Base-by-base conservation (phyloP, 2,113 vertebrate genomes). In the Dicaeum eximium region DNA sequence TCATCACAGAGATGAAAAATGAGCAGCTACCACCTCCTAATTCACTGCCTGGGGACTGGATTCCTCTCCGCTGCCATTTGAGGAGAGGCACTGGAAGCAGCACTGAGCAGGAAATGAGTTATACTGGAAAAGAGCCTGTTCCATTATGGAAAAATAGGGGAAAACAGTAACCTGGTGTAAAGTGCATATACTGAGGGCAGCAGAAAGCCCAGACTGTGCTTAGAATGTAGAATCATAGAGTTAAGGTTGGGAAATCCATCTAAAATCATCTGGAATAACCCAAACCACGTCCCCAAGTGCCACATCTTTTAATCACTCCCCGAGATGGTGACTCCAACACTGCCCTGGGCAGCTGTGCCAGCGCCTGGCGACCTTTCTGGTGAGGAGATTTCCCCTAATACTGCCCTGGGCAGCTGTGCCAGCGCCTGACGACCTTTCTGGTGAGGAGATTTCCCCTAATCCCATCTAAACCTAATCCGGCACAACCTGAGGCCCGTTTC, bases 1-100 rank as follows among this genome's bases (percentile, higher is more conserved):
- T 87, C 74, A 94, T 86, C 86, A 24, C 42, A 21, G 87, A 92
- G 80, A 96, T 95, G 81, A 91, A 96, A 96, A 88, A 91, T 48
- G 95, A 96, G 90, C 74, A 93, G 51, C 77, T 87, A 66, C 77
- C 66, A 56, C 21, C 69, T 80, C 92, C 94, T 95, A 87, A 91
- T 30, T 87, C 75, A 33, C 47, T 88, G 80, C 85, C 81, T 78
- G 53, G 48, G 90, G 65, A 81, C 75, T 48, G 30, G 64, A 83
- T 88, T 65, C 38, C 85, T 67, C 54, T 30, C 58, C 0, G 45
- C 85, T 90, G 91, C 95, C 30, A 11, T 45, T 35, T 8, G 73
- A 92, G 78, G 73, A 90, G 78, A 70, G 62, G 82, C 86, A 31
- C 81, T 38, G 70, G 51, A 42, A 86, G 56, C 88, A 81, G 78